Evolutionary conservation across 2,888 invertebrate genomes (phyloP), one percentile per base, ranked within the genome.

Genomic region (Lysandra coridon): DNA sequence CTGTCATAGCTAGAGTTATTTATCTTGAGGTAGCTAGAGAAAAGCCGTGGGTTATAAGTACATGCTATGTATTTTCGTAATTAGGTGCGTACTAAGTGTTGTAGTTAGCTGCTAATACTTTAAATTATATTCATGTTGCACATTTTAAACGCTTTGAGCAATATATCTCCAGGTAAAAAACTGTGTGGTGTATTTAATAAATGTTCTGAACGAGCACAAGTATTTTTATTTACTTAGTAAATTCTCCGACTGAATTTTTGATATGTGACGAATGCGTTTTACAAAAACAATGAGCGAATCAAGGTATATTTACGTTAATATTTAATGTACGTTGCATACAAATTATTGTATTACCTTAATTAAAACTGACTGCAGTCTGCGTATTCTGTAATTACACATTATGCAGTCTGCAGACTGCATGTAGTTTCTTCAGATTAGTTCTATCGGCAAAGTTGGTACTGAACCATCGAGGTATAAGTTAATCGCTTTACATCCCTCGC

Each of bases 61-160:
- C 37, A 3, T 33, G 2, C 2, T 33, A 37, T 37, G 37, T 37
- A 37, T 37, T 37, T 37, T 37, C 37, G 37, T 37, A 37, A 10
- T 23, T 14, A 23, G 64, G 23, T 69, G 69, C 69, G 4, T 33
- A 37, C 5, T 4, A 14, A 33, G 23, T 69, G 33, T 69, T 14
- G 30, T 14, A 33, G 4, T 37, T 69, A 62, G 30, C 33, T 14
- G 69, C 33, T 57, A 69, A 33, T 12, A 37, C 6, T 69, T 69
- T 33, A 0, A 37, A 37, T 64, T 30, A 12, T 69, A 33, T 69
- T 0, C 33, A 69, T 69, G 33, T 69, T 69, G 69, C 69, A 69
- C 33, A 69, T 69, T 69, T 69, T 33, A 69, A 69, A 69, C 69
- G 69, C 69, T 69, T 69, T 14, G 69, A 37, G 37, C 69, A 69